A percentile compares a stretch with the other conserved stretches of the same genome.
phyloP scores from a whole-genome alignment of 2,888 invertebrate genomes.

The Stenodema calcarata region DNA sequence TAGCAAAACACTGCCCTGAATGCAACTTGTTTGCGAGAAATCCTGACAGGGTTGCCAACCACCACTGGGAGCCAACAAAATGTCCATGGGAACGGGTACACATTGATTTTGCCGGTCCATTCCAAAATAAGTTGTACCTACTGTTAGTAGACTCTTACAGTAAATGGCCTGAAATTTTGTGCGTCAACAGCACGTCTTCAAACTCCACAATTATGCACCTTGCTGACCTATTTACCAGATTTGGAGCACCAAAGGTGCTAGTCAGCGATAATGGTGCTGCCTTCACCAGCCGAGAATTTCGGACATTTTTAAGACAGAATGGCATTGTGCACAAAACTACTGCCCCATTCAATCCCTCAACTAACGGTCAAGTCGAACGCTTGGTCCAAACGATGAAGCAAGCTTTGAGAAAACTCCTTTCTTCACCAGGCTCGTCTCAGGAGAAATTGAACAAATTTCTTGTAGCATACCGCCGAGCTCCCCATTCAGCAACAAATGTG shows the following conservation, averaged over 20 bases:
- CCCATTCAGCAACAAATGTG: background rate
- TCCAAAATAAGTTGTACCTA: background rate
- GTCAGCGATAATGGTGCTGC: slow-evolving; percentile 13
- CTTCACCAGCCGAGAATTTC: background rate
- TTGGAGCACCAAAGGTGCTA: background rate
- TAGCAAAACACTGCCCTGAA: background rate
- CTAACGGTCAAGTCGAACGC: slow-evolving; percentile 23
- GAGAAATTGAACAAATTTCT: slow-evolving; percentile 1
- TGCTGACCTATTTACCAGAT: background rate
- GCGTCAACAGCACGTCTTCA: background rate
- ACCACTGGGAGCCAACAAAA: background rate
- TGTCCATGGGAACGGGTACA: slow-evolving; percentile 2
- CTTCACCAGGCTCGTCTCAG: background rate
- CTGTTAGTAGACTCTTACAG: background rate
- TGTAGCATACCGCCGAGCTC: background rate
- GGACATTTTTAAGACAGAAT: background rate
- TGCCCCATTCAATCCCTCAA: slow-evolving; percentile 3
- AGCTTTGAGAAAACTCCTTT: background rate
- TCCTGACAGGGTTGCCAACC: background rate
- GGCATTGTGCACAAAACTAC: background rate
- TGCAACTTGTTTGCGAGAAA: background rate
- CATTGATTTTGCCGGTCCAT: slow-evolving; percentile 25
- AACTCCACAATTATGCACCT: background rate
- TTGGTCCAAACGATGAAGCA: slow-evolving; percentile 8
- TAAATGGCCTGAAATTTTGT: slow-evolving; percentile 20